Evolutionary conservation across 2,797 vertebrate genomes (phyloP), one percentile per base, ranked within the genome.

Genomic region (Acanthurus lineatus): DNA sequence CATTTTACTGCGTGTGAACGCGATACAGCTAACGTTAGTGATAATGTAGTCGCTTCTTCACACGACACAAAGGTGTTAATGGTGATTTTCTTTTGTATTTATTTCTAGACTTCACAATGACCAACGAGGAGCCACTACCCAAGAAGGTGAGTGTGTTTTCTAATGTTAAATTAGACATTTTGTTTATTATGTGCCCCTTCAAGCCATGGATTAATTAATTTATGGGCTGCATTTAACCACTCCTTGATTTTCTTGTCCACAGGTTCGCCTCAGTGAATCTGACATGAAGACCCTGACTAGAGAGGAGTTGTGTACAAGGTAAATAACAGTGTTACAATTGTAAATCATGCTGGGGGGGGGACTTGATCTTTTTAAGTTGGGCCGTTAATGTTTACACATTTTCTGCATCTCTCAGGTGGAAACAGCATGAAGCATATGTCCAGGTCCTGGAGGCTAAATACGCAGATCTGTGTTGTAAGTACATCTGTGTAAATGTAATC

Each of bases 41-140:
- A 82, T 73, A 73, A 77, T 86, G 83, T 71, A 57, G 82, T 25
- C n/a, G 49, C 67, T 77, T 68, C 5, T 78, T 53, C 52, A 49
- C 65, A 73, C 51, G 60, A 71, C 48, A 79, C 5, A 15, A 5
- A 40, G 56, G 32, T 57, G n/a, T 69, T 80, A 84, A 72, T 77
- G 8, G 48, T 68, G 19, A 4, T 54, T 53, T 58, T 57, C 42
- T 84, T 0, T 71, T 28, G 48, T 75, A 16, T 75, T 79, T 86
- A 2, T 32, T 85, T 88, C 40, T 82, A 97, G 95, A 94, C 83
- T 92, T 95, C 96, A 98, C 94, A 84, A 99, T 99, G 98, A 99
- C 98, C 88, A 99, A 99, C 95, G 98, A 99, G 95, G 98, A 99
- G 94, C 98, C 98, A 93, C 97, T 99, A 52, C 98, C 97, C 70